Conservation (phyloP, 2,797 vertebrate genomes). For the Pseudochaenichthys georgianus region DNA sequence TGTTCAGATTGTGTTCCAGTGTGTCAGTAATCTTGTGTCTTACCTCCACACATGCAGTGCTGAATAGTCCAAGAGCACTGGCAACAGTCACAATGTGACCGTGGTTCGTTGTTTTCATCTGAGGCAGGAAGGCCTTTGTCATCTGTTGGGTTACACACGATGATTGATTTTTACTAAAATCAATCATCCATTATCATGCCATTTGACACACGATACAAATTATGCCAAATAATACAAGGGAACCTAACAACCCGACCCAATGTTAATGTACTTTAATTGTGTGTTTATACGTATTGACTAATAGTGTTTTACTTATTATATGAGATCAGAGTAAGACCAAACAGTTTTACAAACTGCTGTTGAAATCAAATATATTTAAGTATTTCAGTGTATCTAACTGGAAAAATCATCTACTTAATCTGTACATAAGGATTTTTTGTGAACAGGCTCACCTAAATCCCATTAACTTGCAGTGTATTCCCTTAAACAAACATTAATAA, state of each 20-base stretch:
- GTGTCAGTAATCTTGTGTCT: neutral
- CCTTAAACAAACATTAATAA: neutral
- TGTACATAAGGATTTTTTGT: neutral
- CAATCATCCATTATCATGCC: neutral
- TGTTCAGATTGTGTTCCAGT: neutral
- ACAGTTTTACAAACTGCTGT: neutral
- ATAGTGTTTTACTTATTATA: neutral
- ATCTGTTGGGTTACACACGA: conserved; percentile 61
- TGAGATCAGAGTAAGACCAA: neutral
- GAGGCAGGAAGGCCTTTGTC: conserved; percentile 80
- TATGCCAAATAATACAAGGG: neutral
- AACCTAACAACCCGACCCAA: neutral
- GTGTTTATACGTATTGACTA: too few species aligned
- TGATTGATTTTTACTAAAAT: neutral
- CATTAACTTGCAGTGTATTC: neutral
- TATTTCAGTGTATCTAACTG: neutral
- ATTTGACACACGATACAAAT: neutral
- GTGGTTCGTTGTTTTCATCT: conserved; percentile 71
- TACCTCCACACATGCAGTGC: conserved; percentile 79
- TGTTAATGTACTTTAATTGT: too few species aligned
- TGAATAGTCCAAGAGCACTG: conserved; percentile 78
- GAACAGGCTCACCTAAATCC: neutral
- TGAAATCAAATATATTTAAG: neutral
- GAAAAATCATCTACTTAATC: neutral
- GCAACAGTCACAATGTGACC: conserved; percentile 76